Conservation (phyloP, 2,113 vertebrate species). For the Fulmarus glacialis region DNA sequence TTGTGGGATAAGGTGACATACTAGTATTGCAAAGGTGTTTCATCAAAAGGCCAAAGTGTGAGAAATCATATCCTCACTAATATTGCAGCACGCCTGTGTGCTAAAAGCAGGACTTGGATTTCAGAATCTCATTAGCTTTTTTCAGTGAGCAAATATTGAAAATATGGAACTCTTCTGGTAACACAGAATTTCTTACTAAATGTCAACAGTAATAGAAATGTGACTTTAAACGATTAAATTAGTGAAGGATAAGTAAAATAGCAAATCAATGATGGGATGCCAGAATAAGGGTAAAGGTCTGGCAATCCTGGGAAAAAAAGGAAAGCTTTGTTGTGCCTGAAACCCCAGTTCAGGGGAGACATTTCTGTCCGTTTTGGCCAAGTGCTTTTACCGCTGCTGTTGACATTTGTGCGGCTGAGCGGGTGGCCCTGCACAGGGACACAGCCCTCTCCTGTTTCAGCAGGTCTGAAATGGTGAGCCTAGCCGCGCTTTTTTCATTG, state of each 20-base stretch:
- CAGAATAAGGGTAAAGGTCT: background rate
- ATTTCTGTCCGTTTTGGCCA: background rate
- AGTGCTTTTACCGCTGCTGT: background rate
- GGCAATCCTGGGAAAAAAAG: background rate
- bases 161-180: background rate
- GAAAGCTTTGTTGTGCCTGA: background rate
- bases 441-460: background rate
- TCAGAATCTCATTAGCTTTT: constrained; percentile 14
- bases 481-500: fast-evolving
- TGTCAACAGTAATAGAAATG: background rate
- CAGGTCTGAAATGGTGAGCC: background rate
- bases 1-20: constrained; percentile 56
- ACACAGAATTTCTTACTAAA: background rate
- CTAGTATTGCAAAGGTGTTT: constrained; percentile 64
- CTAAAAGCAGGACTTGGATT: constrained; percentile 13
- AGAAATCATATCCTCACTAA: constrained; percentile 56
- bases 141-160: background rate
- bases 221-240: background rate
- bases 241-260: background rate
- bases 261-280: background rate
- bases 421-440: background rate
- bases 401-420: background rate
- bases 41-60: constrained; percentile 65
- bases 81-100: background rate
- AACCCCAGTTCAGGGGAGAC: background rate